Conservation (phyloP, 2,888 invertebrate species). For the Patella caerulea region DNA sequence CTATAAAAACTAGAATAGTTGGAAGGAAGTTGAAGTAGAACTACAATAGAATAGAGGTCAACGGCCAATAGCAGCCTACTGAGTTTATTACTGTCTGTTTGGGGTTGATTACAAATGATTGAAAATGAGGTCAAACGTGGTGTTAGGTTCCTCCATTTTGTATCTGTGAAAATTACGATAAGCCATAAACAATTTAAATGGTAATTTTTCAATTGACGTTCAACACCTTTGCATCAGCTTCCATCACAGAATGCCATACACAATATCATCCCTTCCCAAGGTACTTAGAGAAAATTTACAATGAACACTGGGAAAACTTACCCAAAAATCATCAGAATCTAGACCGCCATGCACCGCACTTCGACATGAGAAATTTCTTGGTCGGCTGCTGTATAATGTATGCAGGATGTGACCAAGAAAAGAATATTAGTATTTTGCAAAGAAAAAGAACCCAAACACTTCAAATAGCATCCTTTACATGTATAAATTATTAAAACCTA, state of each 20-base stretch:
- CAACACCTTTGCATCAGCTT: too few species aligned
- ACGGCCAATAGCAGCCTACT: too few species aligned
- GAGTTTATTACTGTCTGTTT: too few species aligned
- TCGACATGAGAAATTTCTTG: not conserved
- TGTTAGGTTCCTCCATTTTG: too few species aligned
- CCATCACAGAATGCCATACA: not conserved
- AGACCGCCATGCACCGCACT: slow-evolving; percentile 71
- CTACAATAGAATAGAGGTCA: too few species aligned
- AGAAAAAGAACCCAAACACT: not conserved
- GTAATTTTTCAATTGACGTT: too few species aligned
- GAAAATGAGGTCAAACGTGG: too few species aligned
- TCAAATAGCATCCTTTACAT: not conserved
- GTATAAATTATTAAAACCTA: not conserved
- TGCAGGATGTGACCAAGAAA: slow-evolving; percentile 10
- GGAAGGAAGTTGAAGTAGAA: too few species aligned
- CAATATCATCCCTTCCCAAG: slow-evolving; percentile 25
- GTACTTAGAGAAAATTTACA: slow-evolving; percentile 45
- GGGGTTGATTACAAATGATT: too few species aligned
- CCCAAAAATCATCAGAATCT: slow-evolving; percentile 69
- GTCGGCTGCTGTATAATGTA: slow-evolving; percentile 22
- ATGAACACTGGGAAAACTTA: slow-evolving; percentile 73
- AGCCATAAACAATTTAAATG: too few species aligned
- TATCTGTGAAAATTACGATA: too few species aligned
- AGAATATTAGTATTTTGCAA: not conserved
- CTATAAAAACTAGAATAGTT: too few species aligned